phyloP scores from a whole-genome alignment of 2,888 invertebrate species.

The Liposcelis brunnea region DNA sequence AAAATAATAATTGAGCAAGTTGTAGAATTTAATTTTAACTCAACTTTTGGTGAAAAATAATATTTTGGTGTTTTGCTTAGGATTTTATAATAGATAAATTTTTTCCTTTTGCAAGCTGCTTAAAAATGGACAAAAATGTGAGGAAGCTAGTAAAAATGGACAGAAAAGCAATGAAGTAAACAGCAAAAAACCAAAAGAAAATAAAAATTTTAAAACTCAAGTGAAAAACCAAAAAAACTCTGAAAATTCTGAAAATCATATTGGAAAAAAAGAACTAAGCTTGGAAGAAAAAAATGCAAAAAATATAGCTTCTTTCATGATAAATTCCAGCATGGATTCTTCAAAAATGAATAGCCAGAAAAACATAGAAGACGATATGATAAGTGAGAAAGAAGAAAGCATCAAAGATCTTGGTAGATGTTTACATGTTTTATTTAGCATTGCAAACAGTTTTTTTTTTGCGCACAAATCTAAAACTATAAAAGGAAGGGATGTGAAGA shows the following conservation, averaged over 20 bases:
- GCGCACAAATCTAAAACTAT: neutral
- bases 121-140: slow-evolving; percentile 7
- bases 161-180: slow-evolving; percentile 4
- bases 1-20: too few relatives aligned
- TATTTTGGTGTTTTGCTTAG: too few relatives aligned
- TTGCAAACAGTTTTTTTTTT: too few relatives aligned
- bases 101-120: slow-evolving; percentile 17
- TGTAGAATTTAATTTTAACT: too few relatives aligned
- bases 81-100: too few relatives aligned
- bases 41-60: too few relatives aligned
- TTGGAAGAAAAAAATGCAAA: neutral
- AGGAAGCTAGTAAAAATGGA: neutral
- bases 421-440: too few relatives aligned
- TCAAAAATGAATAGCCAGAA: neutral
- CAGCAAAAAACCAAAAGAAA: slow-evolving; percentile 6
- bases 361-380: slow-evolving; percentile 13
- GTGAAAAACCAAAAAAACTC: neutral
- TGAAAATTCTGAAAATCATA: slow-evolving; percentile 6
- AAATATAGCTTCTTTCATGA: too few relatives aligned
- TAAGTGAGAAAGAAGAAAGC: slow-evolving; percentile 14
- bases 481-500: too few relatives aligned
- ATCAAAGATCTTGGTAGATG: neutral
- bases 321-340: too few relatives aligned
- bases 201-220: neutral
- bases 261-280: slow-evolving; percentile 8